Evolutionary conservation across 2,888 invertebrate species (phyloP).

Genomic region (Diaphora mendica): DNA sequence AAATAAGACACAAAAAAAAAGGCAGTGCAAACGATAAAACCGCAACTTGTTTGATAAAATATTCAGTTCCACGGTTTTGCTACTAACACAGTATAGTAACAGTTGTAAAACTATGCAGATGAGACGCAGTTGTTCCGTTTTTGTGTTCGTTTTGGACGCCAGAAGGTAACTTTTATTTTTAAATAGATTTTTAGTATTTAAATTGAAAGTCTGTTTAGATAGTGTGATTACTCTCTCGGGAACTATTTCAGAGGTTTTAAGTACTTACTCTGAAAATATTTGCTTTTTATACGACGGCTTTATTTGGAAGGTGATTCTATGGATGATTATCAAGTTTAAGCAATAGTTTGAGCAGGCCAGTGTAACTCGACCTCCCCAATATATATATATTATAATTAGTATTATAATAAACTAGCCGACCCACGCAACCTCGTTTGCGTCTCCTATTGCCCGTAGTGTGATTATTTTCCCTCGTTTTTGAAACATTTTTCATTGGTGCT

Average conservation of each 20-base stretch:
- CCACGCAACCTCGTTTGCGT: too few relatives aligned
- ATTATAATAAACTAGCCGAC: too few relatives aligned
- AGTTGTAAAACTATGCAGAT: constrained; percentile 53
- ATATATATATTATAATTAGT: too few relatives aligned
- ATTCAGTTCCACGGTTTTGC: constrained; percentile 68
- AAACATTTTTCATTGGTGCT: too few relatives aligned
- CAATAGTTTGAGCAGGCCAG: too few relatives aligned
- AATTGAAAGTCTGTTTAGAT: not conserved
- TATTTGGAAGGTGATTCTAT: too few relatives aligned
- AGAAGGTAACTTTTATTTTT: constrained; percentile 5
- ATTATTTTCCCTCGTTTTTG: too few relatives aligned
- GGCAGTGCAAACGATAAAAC: constrained; percentile 58
- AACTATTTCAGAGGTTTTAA: not conserved
- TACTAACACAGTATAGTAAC: too few relatives aligned
- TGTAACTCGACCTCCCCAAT: too few relatives aligned
- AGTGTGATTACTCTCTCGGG: not conserved
- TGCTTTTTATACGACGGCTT: too few relatives aligned
- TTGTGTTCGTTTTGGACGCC: constrained; percentile 20
- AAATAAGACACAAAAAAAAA: constrained; percentile 33
- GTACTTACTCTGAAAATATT: not conserved
- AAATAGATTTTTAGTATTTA: constrained; percentile 3
- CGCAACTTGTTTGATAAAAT: constrained; percentile 71
- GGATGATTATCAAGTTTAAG: too few relatives aligned
- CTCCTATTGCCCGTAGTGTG: too few relatives aligned
- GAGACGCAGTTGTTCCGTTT: constrained; percentile 36